Evolutionary conservation across 2,888 invertebrate genomes (phyloP), one percentile per base, ranked within the genome.

Genomic region (Aromia moschata): DNA sequence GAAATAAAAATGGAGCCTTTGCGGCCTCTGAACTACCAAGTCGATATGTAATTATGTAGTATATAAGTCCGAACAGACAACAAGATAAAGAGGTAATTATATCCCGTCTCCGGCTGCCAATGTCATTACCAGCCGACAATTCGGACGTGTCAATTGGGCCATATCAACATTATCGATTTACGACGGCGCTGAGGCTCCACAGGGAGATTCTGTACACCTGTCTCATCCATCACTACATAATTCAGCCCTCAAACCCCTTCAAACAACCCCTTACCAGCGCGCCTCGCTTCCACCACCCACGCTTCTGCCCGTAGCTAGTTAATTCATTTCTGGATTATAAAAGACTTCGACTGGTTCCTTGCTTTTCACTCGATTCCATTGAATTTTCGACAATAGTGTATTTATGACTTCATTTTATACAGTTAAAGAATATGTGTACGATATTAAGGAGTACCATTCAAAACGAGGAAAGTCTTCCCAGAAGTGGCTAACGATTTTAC

Each of bases 141-240:
- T 31, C 41, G 31, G 51, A 56, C 56, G 56, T 56, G 56, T 51
- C 51, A 56, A 51, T 49, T 56, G 56, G 49, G 43, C 49, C 51
- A 56, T 44, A 56, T 51, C 56, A 56, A 56, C 56, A 43, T 56
- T 49, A 56, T 56, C 56, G 56, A 56, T 56, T 43, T 41, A 20
- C 33, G 49, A 37, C 14, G 43, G 17, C 40, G 47, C 33, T 49
- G 43, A 51, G 30, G 36, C 43, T 56, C 49, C 38, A 56, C 40
- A 43, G 47, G 47, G 43, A 49, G 51, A 56, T 56, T 43, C 56
- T 38, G 40, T 56, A 37, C 49, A 49, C 56, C 49, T 49, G 56
- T 49, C 56, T 56, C 56, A 56, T 56, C 56, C 49, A 51, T 56
- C 56, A 56, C 49, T 44, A 14, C 36, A 49, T 56, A 56, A 56